Evolutionary conservation across 2,888 invertebrate genomes (phyloP).

Genomic region (Hydriomena furcata): DNA sequence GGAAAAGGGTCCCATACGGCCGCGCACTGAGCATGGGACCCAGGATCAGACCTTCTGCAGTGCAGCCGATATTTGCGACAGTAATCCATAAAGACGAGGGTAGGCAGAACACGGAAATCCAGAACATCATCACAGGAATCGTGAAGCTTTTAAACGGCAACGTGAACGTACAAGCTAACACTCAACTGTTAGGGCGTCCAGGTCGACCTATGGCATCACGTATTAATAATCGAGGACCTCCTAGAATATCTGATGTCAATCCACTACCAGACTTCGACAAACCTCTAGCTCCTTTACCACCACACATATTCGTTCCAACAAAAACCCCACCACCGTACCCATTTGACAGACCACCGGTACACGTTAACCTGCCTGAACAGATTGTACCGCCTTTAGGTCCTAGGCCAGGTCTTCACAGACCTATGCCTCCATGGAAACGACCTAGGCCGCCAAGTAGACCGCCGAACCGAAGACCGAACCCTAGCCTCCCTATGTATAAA

Average conservation of each 20-base stretch:
- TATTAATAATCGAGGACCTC: slow-evolving; percentile 95
- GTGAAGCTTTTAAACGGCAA: slow-evolving; percentile 95
- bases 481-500: slow-evolving; percentile 84
- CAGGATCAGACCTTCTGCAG: slow-evolving; percentile 82
- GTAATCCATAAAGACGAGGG: slow-evolving; percentile 72
- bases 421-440: slow-evolving; percentile 87
- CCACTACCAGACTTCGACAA: slow-evolving; percentile 87
- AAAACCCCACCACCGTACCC: slow-evolving; percentile 88
- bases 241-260: slow-evolving; percentile 91
- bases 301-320: slow-evolving; percentile 71
- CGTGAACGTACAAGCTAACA: slow-evolving; percentile 92
- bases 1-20: slow-evolving; percentile 88
- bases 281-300: slow-evolving; percentile 63
- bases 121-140: slow-evolving; percentile 95
- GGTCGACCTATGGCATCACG: slow-evolving; percentile 88
- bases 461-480: slow-evolving; percentile 78
- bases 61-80: slow-evolving; percentile 82
- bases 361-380: slow-evolving; percentile 89
- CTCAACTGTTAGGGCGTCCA: slow-evolving; percentile 85
- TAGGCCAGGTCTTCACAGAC: slow-evolving; percentile 83
- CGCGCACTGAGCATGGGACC: slow-evolving; percentile 87
- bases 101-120: slow-evolving; percentile 87
- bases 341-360: slow-evolving; percentile 87
- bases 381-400: slow-evolving; percentile 85
- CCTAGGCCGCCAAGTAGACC: slow-evolving; percentile 79